Evolutionary conservation across 2,888 invertebrate species (phyloP), one percentile per base, ranked within the genome.

Genomic region (Netelia melanura): DNA sequence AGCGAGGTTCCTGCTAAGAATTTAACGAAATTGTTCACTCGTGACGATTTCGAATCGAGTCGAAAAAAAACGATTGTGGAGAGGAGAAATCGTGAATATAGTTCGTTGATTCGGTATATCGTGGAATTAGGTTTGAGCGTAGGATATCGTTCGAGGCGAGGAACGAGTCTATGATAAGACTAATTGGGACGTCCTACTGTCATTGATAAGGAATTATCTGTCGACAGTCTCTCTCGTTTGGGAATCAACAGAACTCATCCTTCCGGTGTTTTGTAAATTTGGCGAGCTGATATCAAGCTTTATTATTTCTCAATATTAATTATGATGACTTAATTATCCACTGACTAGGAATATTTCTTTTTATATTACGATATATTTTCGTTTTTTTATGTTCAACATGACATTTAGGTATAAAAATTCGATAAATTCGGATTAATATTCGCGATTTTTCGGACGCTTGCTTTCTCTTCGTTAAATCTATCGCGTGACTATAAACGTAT

Each of bases 131-230:
- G 14, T 54, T 11, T 14, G 54, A 17, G 5, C 25, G 48, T 11
- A 64, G 30, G 38, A 54, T 17, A 54, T 54, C 17, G 54, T 54
- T 0, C 30, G 30, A 30, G 30, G 6, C 30, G 30, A 30, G 30
- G 30, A 81, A 70, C 56, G 78, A 14, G 43, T 52, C 62, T 52
- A 38, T 52, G 88, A 87, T 87, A 88, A 81, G 70, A 58, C 81
- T 84, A 79, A 84, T 83, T 84, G 76, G 83, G 54, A 72, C 61
- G 67, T 86, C 70, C 83, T 68, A 70, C 70, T 79, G 76, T 76
- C 68, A 83, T 82, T 85, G 86, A 87, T 87, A 87, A 79, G 8
- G 76, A 54, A 85, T 84, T 82, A 84, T 86, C 86, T 87, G 85
- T 86, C 85, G 77, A 23, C 38, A 11, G 25, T 10, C 48, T 30